Conservation (phyloP, 2,888 invertebrate species). For the Falcaria lacertinaria region DNA sequence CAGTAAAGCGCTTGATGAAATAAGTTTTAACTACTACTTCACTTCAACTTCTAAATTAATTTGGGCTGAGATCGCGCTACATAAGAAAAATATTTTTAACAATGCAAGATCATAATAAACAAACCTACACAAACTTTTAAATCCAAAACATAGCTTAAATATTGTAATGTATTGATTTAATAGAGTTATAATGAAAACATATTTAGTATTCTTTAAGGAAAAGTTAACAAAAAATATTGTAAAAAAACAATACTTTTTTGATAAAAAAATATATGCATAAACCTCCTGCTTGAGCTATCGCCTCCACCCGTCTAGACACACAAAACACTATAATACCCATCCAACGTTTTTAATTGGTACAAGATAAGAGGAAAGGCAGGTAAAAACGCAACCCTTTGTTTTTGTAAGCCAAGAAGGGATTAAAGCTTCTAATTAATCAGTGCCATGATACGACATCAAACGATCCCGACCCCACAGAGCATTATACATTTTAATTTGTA, state of each 20-base stretch:
- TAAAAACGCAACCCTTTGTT: constrained; percentile 17
- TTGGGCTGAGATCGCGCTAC: too few species aligned
- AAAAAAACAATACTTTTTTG: too few species aligned
- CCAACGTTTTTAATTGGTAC: neutral
- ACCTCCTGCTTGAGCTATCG: neutral
- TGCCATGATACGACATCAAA: constrained; percentile 6
- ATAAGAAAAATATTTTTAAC: too few species aligned
- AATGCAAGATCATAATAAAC: too few species aligned
- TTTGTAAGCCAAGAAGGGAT: constrained; percentile 30
- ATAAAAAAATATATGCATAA: too few species aligned
- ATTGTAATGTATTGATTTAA: too few species aligned
- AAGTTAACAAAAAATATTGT: too few species aligned
- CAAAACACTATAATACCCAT: neutral
- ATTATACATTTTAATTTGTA: constrained; percentile 1
- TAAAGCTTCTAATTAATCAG: constrained; percentile 31
- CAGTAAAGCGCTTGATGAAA: constrained; percentile 35
- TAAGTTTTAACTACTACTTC: constrained; percentile 39
- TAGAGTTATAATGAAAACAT: too few species aligned
- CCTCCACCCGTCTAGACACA: neutral
- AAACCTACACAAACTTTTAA: too few species aligned
- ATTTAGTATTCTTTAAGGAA: too few species aligned
- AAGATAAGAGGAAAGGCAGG: constrained; percentile 15
- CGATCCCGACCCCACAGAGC: neutral
- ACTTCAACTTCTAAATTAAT: too few species aligned
- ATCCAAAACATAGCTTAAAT: too few species aligned